Percentiles rank a stretch among this genome's conserved stretches.
Conservation (phyloP, 2,888 invertebrate genomes). For the Cremastinae sp. region DNA sequence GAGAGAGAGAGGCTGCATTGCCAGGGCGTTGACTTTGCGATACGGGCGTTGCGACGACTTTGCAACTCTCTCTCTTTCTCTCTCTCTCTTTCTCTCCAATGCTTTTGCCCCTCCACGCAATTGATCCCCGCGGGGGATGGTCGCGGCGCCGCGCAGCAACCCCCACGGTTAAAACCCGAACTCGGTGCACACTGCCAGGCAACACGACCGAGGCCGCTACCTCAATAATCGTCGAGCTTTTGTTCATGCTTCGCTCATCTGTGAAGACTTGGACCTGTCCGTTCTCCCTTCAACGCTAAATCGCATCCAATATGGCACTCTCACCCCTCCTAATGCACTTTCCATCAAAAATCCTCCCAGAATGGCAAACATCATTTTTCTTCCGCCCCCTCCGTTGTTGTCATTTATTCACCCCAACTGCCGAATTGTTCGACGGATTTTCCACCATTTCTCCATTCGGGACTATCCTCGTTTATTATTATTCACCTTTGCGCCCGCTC, state of each 20-base stretch:
- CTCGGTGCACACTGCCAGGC: conserved; percentile 47
- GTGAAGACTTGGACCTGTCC: conserved; percentile 51
- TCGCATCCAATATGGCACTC: conserved; percentile 18
- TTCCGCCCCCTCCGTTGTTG: not conserved
- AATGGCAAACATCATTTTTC: not conserved
- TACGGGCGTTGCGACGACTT: conserved; percentile 63
- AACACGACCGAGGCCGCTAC: conserved; percentile 56
- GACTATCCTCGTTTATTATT: too few species aligned
- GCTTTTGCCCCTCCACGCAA: conserved; percentile 62
- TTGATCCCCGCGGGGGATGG: conserved; percentile 62
- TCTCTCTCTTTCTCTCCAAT: conserved; percentile 66
- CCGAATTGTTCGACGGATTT: not conserved
- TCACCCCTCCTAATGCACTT: not conserved
- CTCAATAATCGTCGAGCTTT: conserved; percentile 59
- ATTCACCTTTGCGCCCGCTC: too few species aligned
- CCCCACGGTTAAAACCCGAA: conserved; percentile 41
- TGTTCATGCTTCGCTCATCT: conserved; percentile 50
- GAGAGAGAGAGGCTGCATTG: conserved; percentile 68
- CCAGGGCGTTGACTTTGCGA: conserved; percentile 77
- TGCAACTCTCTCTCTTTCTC: conserved; percentile 68
- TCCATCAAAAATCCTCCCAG: conserved; percentile 6
- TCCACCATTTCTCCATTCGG: too few species aligned
- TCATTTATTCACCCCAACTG: not conserved
- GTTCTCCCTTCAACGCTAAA: conserved; percentile 22
- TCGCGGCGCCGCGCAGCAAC: conserved; percentile 63